phyloP scores from a whole-genome alignment of 2,797 vertebrate genomes.

The Chelon auratus region DNA sequence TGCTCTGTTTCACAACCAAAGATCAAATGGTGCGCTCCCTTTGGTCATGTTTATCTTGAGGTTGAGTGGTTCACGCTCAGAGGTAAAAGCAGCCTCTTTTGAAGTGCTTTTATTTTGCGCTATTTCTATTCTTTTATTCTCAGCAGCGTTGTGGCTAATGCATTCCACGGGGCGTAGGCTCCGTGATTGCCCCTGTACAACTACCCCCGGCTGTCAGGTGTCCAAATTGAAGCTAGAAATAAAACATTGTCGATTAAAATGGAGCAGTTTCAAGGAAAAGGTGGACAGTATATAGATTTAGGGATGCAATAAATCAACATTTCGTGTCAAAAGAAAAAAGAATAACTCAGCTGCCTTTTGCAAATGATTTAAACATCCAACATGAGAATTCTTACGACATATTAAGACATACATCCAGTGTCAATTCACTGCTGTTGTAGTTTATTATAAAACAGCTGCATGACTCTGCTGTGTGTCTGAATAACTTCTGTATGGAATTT shows the following conservation, averaged over 20 bases:
- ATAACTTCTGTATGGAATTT: neutral
- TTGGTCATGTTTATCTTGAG: constrained; percentile 11
- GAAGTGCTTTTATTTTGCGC: constrained; percentile 22
- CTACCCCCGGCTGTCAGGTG: neutral
- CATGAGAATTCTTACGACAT: neutral
- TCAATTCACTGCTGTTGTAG: neutral
- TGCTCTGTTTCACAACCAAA: constrained; percentile 24
- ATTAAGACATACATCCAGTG: neutral
- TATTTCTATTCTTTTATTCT: constrained; percentile 21
- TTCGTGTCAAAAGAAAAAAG: neutral
- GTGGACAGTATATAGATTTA: neutral
- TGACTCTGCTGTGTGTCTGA: neutral
- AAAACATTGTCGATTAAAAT: neutral
- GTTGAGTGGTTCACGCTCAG: constrained; percentile 3
- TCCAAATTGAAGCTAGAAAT: constrained; percentile 4
- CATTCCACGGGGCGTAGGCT: neutral
- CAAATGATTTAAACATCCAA: neutral
- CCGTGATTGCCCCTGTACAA: neutral
- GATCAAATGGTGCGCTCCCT: constrained; percentile 33
- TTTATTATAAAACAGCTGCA: constrained; percentile 19
- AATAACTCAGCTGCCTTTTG: neutral
- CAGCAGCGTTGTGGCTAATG: neutral
- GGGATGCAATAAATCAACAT: neutral
- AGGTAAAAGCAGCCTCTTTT: constrained; percentile 29
- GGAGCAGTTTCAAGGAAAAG: neutral